phyloP scores from a whole-genome alignment of 2,113 vertebrate genomes.

The Saccopteryx bilineata region DNA sequence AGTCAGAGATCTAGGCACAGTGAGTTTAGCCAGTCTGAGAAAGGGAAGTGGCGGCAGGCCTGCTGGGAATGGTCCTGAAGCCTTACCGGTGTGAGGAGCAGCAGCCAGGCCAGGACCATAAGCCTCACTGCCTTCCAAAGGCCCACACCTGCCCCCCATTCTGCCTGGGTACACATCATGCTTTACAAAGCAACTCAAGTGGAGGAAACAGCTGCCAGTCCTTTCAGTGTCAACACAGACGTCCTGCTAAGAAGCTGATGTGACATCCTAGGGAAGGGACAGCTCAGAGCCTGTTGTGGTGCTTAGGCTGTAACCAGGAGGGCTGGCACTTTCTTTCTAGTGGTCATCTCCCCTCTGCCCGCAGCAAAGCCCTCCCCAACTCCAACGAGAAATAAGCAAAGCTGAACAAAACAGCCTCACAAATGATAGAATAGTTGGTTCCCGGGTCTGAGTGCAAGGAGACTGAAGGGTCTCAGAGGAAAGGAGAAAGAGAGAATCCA shows the following conservation, averaged over 20 bases:
- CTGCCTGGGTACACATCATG: accelerated
- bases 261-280: not conserved
- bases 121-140: not conserved
- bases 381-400: not conserved
- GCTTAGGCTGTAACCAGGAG: no score
- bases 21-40: not conserved
- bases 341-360: not conserved
- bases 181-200: not conserved
- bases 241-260: not conserved
- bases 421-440: not conserved
- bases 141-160: not conserved
- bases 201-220: not conserved
- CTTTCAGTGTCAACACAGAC: not conserved
- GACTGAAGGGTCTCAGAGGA: not conserved
- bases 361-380: not conserved
- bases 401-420: not conserved
- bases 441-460: not conserved
- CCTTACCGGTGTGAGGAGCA: accelerated
- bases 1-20: not conserved
- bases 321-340: not conserved
- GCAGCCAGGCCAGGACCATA: not conserved
- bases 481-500: not conserved
- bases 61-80: not conserved
- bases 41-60: not conserved
- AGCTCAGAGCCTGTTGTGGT: not conserved